phyloP scores from a whole-genome alignment of 2,888 invertebrate species.

The Chloroclysta siterata region DNA sequence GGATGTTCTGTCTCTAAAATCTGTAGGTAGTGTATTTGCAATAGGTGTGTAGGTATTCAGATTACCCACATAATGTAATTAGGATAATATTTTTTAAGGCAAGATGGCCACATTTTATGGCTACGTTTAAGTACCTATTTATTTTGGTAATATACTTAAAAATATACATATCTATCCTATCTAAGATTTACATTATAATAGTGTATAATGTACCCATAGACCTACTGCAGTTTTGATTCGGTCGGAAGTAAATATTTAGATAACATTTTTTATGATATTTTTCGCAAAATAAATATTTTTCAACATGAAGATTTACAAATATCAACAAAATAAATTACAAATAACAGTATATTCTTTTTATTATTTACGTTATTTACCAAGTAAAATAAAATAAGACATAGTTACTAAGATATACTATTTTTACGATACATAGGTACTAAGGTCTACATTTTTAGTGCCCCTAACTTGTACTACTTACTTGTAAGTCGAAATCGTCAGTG shows the following conservation, averaged over 20 bases:
- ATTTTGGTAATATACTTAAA: conserved; percentile 39
- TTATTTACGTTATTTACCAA: conserved; percentile 68
- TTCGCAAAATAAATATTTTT: conserved; percentile 84
- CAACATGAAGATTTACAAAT: conserved; percentile 85
- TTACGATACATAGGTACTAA: conserved; percentile 63
- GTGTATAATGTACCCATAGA: conserved; percentile 43
- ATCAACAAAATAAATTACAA: conserved; percentile 86
- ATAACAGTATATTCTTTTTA: conserved; percentile 65
- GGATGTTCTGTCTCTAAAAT: not conserved
- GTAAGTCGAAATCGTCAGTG: conserved; percentile 58
- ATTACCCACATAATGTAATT: no score
- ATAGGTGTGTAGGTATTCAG: no score
- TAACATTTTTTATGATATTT: conserved; percentile 77
- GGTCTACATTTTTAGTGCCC: conserved; percentile 58
- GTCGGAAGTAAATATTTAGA: conserved; percentile 70
- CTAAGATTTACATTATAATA: conserved; percentile 36
- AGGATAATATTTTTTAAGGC: conserved; percentile 58
- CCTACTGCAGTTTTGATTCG: conserved; percentile 71
- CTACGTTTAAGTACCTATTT: conserved; percentile 46
- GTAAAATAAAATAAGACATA: conserved; percentile 64
- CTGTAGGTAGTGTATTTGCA: not conserved
- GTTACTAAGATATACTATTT: conserved; percentile 50
- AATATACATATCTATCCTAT: conserved; percentile 23
- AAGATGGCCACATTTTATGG: conserved; percentile 81
- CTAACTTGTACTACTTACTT: conserved; percentile 73